Conservation (phyloP, 2,797 vertebrate species). For the Emydoidea blandingii region DNA sequence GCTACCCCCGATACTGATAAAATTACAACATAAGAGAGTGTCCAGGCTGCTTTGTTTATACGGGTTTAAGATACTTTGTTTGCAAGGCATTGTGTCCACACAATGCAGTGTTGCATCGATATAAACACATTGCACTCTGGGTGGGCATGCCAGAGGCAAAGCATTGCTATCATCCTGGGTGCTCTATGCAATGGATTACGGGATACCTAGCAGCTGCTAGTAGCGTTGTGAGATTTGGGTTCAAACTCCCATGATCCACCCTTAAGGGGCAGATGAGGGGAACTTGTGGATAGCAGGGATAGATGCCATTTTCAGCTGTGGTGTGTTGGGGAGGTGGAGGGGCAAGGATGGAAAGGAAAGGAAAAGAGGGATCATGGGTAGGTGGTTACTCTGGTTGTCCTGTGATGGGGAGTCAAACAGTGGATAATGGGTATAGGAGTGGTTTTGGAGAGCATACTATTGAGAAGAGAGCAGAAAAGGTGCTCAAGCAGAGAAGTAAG, state of each 20-base stretch:
- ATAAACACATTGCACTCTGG: not conserved
- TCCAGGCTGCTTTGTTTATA: not conserved
- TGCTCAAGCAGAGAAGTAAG: not conserved
- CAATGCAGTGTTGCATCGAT: not conserved
- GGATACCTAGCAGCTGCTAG: no score
- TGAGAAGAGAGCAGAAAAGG: not conserved
- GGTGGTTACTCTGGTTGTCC: not conserved
- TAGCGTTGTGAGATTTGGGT: not conserved
- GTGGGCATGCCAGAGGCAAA: not conserved
- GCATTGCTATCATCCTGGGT: not conserved
- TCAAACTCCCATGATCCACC: not conserved
- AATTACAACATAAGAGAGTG: not conserved
- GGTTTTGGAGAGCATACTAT: not conserved
- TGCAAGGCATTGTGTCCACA: not conserved
- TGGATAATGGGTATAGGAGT: not conserved
- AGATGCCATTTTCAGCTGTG: not conserved
- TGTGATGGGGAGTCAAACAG: not conserved
- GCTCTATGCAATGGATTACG: no score
- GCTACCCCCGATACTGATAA: not conserved
- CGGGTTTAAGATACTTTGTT: not conserved
- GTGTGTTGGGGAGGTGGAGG: not conserved
- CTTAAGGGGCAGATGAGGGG: not conserved
- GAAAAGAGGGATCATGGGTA: not conserved
- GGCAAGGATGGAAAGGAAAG: not conserved
- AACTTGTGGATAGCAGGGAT: not conserved